phyloP scores from a whole-genome alignment of 2,888 invertebrate species.

The Augiades crinisus region DNA sequence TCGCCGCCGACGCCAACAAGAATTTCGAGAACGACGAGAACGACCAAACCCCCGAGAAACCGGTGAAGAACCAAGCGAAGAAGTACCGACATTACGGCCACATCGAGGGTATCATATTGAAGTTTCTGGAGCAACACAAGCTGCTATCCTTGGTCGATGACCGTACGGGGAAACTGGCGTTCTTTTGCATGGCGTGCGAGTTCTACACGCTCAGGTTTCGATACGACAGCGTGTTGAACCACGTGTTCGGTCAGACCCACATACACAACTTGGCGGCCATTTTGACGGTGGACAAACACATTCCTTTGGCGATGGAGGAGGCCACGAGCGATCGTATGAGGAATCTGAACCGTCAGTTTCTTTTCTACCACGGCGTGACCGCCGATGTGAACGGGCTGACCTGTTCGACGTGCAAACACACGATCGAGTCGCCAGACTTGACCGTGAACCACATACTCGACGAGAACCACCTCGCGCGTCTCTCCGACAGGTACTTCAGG shows the following conservation, averaged over 20 bases:
- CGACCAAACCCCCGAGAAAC: conserved; percentile 58
- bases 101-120: conserved; percentile 62
- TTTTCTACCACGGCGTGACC: conserved; percentile 52
- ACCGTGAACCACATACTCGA: conserved; percentile 64
- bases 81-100: conserved; percentile 74
- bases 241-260: conserved; percentile 71
- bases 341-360: conserved; percentile 63
- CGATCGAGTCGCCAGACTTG: conserved; percentile 52
- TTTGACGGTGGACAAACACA: conserved; percentile 61
- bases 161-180: conserved; percentile 70
- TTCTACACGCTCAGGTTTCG: conserved; percentile 72
- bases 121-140: conserved; percentile 63
- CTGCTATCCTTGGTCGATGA: conserved; percentile 66
- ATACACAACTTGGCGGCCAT: conserved; percentile 67
- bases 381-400: conserved; percentile 43
- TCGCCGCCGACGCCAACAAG: conserved; percentile 65
- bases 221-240: conserved; percentile 70
- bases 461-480: conserved; percentile 63
- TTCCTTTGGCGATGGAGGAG: conserved; percentile 55
- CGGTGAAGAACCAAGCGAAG: conserved; percentile 58
- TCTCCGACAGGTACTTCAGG: conserved; percentile 65
- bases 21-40: conserved; percentile 68
- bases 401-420: conserved; percentile 57
- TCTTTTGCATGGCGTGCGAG: conserved; percentile 74
- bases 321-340: conserved; percentile 59